Percentiles rank a stretch among this genome's conserved stretches.
Conservation (phyloP, 2,888 invertebrate genomes). For the Zelleria hepariella region DNA sequence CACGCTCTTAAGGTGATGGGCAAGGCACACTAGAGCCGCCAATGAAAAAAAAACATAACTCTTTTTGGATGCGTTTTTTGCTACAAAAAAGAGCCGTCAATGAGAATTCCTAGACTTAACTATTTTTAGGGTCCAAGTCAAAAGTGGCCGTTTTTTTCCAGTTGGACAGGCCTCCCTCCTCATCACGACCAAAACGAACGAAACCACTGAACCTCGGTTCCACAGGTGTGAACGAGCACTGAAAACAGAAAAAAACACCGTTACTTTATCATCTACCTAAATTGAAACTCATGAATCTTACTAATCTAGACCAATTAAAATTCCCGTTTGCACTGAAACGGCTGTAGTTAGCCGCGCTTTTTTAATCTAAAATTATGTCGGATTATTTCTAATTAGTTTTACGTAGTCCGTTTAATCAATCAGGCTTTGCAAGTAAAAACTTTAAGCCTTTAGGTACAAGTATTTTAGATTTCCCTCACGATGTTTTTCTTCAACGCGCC, state of each 20-base stretch:
- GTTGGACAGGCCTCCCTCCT: no score
- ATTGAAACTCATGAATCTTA: constrained; percentile 2
- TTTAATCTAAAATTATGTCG: neutral
- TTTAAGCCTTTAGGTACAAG: neutral
- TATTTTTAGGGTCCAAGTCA: no score
- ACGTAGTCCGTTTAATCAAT: neutral
- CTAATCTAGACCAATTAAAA: constrained; percentile 2
- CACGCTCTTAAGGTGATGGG: no score
- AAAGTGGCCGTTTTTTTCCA: no score
- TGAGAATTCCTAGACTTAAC: no score
- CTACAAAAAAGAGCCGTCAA: no score
- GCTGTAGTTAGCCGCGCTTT: neutral
- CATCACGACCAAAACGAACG: no score
- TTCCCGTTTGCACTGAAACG: neutral
- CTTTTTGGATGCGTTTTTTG: no score
- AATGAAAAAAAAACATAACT: no score
- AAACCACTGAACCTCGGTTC: no score
- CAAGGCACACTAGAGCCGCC: no score
- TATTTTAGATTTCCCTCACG: no score
- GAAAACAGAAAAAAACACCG: neutral
- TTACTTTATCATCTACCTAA: neutral
- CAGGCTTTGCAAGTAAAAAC: neutral
- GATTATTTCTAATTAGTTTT: neutral
- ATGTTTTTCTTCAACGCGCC: neutral
- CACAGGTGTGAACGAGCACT: neutral